Evolutionary conservation across 2,888 invertebrate species (phyloP), one percentile per base, ranked within the genome.

Genomic region (Synanthedon formicaeformis): DNA sequence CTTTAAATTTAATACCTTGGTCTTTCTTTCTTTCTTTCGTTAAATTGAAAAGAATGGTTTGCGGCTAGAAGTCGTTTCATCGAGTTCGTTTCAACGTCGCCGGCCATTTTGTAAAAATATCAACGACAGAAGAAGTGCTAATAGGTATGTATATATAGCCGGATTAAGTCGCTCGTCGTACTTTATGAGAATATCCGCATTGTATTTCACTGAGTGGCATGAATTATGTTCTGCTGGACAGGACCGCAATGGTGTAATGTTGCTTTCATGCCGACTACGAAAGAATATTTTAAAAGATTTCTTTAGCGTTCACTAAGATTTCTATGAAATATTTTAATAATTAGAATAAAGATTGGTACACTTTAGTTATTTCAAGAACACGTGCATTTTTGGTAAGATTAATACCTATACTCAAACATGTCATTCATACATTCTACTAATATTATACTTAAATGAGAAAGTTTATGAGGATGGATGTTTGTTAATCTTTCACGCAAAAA

Each of bases 111-210:
- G 71, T 73, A 75, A 75, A 75, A 73, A 76, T 72, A 75, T 73
- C 71, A 67, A 66, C 60, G 68, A 70, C 64, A 72, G 75, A 78
- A 80, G 80, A 83, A 82, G 72, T 77, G 71, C 27, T 34, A 34
- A 34, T 34, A 34, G 27, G 27, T 34, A 34, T 34, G 27, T 34
- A 34, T 34, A 34, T 34, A 73, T 66, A 66, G 62, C 67, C 65
- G 76, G 78, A 81, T 81, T 80, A 82, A 79, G 79, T 82, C 76
- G 75, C 80, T 72, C 76, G 75, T 78, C 78, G 80, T 84, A 82
- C 78, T 79, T 81, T 83, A 81, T 74, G 76, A 75, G 78, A 74
- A 80, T 73, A 79, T 80, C 80, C 81, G 81, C 80, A 76, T 82
- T 81, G 82, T 83, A 83, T 81, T 81, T 81, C 79, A 80, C 77